These are phyloP conservation scores for Rhea pennata DNA, from an alignment of 2,113 vertebrate genomes.

Conservation along the genomic window DNA sequence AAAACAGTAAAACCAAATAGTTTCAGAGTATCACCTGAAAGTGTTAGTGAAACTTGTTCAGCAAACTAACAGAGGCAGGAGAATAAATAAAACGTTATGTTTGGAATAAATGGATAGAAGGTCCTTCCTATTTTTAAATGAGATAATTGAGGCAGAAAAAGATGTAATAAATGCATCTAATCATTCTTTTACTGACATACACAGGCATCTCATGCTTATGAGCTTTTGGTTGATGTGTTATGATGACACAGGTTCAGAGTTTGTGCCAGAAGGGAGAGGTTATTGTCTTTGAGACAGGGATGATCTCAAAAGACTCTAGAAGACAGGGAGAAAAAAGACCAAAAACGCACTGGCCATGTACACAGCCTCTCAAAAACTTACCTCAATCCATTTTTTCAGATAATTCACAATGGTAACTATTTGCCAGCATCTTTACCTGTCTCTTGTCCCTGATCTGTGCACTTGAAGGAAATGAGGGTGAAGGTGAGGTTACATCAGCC, in stretches of 20 bases:
- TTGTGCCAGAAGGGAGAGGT: neutral
- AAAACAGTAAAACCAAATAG: neutral
- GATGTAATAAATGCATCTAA: neutral
- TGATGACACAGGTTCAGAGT: neutral
- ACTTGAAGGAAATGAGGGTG: neutral
- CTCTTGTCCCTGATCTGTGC: neutral
- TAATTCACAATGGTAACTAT: neutral
- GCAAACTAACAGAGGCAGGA: neutral
- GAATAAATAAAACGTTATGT: neutral
- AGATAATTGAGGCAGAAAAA: neutral
- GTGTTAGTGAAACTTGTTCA: neutral
- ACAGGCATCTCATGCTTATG: neutral
- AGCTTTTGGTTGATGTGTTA: neutral
- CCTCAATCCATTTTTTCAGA: neutral
- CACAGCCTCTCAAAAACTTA: neutral
- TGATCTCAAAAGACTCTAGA: neutral
- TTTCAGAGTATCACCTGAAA: neutral
- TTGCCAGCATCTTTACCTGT: neutral
- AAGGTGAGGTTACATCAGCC: neutral
- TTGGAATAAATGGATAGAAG: neutral
- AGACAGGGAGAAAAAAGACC: neutral
- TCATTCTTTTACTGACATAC: neutral
- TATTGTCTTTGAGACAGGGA: neutral
- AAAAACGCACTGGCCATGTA: neutral
- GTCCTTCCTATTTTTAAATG: neutral